phyloP scores from a whole-genome alignment of 1,140 invertebrate species.

The Plutomurus gul region DNA sequence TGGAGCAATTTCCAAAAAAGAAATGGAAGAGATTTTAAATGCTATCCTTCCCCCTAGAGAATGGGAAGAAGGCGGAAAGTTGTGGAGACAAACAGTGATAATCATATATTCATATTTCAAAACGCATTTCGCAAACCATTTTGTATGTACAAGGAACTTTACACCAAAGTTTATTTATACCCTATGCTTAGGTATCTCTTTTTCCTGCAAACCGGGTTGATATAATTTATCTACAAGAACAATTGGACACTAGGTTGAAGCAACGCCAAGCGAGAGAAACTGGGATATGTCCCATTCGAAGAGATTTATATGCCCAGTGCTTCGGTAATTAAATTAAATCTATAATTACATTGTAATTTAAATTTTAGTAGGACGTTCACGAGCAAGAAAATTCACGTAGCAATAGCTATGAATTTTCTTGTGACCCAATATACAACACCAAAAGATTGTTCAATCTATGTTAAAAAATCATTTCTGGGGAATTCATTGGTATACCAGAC shows the following conservation, averaged over 20 bases:
- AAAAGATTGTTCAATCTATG: background rate
- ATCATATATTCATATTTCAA: background rate
- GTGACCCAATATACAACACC: no score
- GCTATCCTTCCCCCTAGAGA: conserved; percentile 93
- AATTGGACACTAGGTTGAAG: conserved; percentile 86
- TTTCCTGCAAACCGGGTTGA: conserved; percentile 92
- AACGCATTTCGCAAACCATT: no score
- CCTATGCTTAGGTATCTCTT: conserved; percentile 75
- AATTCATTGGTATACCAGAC: background rate
- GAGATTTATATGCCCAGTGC: conserved; percentile 93
- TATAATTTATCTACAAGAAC: conserved; percentile 93
- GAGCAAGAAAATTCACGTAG: no score
- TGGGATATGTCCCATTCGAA: conserved; percentile 93
- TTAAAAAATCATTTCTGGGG: background rate
- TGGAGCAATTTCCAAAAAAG: conserved; percentile 56
- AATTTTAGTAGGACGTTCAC: no score
- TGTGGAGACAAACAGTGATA: conserved; percentile 70
- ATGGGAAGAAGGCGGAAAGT: conserved; percentile 87
- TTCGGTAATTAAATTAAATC: conserved; percentile 74
- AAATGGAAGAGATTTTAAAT: conserved; percentile 92
- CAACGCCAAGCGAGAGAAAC: conserved; percentile 91
- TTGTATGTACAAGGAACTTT: no score
- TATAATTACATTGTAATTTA: no score
- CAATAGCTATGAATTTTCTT: no score
- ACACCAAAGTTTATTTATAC: background rate